phyloP scores from a whole-genome alignment of 2,797 vertebrate species.

The Neopelma chrysocephalum region DNA sequence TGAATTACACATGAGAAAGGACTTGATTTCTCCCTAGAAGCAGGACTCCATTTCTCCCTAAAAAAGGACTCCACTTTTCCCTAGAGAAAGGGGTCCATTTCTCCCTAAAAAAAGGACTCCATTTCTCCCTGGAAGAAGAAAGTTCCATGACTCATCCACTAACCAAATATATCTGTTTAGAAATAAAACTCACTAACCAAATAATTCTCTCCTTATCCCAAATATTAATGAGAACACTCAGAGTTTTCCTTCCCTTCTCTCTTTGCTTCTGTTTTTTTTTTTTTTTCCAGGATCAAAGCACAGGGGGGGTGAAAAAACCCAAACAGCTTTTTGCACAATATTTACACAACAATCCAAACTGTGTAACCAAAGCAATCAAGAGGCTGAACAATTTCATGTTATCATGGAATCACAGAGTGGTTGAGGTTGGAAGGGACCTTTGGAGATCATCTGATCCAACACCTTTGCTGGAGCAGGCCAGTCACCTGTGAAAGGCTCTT shows the following conservation, averaged over 20 bases:
- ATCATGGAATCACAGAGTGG: rapidly evolving
- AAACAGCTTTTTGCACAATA: not conserved
- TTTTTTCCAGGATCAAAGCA: conserved; percentile 20
- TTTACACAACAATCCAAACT: not conserved
- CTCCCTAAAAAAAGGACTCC: not conserved
- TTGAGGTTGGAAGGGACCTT: not conserved
- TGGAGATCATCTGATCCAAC: not conserved
- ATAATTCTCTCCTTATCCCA: not conserved
- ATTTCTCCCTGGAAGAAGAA: not conserved
- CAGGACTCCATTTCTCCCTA: not conserved
- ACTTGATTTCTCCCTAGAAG: not conserved
- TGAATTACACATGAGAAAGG: rapidly evolving
- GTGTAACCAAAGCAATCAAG: not conserved
- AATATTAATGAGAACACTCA: not conserved
- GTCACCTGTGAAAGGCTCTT: not conserved
- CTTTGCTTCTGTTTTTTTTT: not conserved
- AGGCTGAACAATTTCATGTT: not conserved
- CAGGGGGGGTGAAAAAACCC: not conserved
- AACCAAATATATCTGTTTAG: not conserved
- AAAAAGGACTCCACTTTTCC: not conserved
- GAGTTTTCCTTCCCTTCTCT: not conserved
- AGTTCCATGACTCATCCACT: not conserved
- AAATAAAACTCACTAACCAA: not conserved
- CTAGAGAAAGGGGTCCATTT: not conserved
- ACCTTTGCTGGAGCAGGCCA: not conserved